Percentiles rank a stretch among this genome's conserved stretches.
Conservation (phyloP, 1,140 invertebrate genomes). For the Hesperophylax magnus region DNA sequence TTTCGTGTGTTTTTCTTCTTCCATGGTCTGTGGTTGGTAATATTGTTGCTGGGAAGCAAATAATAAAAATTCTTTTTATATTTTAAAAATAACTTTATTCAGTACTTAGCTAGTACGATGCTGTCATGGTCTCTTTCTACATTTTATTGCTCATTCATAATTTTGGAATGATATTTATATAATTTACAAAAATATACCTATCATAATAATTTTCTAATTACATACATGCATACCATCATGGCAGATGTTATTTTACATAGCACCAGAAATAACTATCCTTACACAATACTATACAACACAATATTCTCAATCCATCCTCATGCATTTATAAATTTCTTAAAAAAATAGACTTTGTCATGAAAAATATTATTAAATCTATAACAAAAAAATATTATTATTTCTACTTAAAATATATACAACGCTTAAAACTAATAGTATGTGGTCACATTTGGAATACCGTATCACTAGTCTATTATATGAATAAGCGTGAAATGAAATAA, state of each 20-base stretch:
- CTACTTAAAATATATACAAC: conserved; percentile 14
- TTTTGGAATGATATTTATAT: conserved; percentile 5
- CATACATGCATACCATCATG: too few relatives aligned
- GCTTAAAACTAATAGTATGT: conserved; percentile 20
- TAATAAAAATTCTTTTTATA: too few relatives aligned
- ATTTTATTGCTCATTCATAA: conserved; percentile 37
- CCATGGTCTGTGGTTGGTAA: too few relatives aligned
- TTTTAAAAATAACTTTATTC: too few relatives aligned
- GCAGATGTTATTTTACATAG: too few relatives aligned
- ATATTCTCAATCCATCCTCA: too few relatives aligned
- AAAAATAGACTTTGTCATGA: conserved; percentile 8
- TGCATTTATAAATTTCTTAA: neutral
- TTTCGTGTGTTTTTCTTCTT: too few relatives aligned
- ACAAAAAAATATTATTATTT: neutral
- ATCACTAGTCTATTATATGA: conserved; percentile 15
- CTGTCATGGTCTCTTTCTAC: neutral
- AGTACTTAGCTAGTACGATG: neutral
- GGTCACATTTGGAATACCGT: neutral
- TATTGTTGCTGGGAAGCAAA: too few relatives aligned
- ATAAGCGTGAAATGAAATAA: conserved; percentile 39
- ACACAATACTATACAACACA: too few relatives aligned
- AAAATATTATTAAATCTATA: neutral
- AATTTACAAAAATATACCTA: conserved; percentile 24
- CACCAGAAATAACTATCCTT: too few relatives aligned
- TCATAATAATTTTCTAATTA: neutral